Percentiles rank a stretch among this genome's conserved stretches.
phyloP scores from a whole-genome alignment of 1,140 invertebrate genomes.

The Nephila pilipes region DNA sequence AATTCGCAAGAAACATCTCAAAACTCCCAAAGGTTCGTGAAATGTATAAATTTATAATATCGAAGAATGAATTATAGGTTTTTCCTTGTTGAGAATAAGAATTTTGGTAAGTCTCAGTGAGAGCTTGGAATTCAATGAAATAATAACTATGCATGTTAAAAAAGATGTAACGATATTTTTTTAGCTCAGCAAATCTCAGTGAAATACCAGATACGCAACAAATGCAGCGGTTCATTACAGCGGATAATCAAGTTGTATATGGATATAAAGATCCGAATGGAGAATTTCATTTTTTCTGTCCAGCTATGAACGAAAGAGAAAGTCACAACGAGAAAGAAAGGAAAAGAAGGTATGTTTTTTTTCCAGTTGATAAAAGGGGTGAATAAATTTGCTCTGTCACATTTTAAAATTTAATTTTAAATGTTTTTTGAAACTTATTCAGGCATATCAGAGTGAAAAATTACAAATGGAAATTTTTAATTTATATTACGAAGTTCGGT shows the following conservation, averaged over 20 bases:
- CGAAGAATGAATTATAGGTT: too few relatives aligned
- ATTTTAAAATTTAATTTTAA: too few relatives aligned
- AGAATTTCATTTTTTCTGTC: conserved; percentile 51
- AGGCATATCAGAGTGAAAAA: too few relatives aligned
- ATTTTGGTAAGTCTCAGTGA: too few relatives aligned
- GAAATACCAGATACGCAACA: not conserved
- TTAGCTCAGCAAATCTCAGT: not conserved
- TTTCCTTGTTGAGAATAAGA: too few relatives aligned
- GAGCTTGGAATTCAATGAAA: too few relatives aligned
- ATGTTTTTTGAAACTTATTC: too few relatives aligned
- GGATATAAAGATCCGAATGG: conserved; percentile 66
- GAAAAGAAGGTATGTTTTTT: conserved; percentile 79
- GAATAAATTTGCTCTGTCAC: too few relatives aligned
- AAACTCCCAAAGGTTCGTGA: not conserved
- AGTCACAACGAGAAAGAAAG: conserved; percentile 81
- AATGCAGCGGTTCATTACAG: conserved; percentile 62
- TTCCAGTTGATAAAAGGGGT: too few relatives aligned
- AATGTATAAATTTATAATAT: not conserved
- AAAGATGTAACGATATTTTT: not conserved
- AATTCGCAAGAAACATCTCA: not conserved
- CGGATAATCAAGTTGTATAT: conserved; percentile 60
- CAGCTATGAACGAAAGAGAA: conserved; percentile 76
- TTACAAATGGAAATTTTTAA: too few relatives aligned
- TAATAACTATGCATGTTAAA: not conserved
- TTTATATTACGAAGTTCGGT: too few relatives aligned